phyloP scores from a whole-genome alignment of 2,113 vertebrate genomes.

The Limanda limanda region DNA sequence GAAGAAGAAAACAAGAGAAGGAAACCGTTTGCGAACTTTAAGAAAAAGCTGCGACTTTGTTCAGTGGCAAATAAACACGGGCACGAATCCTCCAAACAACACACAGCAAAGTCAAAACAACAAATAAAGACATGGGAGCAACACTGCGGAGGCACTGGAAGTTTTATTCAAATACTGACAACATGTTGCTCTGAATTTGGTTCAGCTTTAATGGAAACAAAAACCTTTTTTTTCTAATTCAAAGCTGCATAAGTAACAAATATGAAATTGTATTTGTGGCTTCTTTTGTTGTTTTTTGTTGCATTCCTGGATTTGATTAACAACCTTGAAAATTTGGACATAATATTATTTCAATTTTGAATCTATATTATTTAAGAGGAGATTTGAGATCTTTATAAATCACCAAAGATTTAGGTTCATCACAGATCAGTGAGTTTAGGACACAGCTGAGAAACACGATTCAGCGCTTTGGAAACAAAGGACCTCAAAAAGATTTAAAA shows the following conservation, averaged over 20 bases:
- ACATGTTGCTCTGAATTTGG: background rate
- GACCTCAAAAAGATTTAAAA: conserved; percentile 19
- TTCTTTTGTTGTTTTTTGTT: background rate
- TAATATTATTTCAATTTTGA: no score
- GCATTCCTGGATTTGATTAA: background rate
- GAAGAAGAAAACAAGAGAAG: background rate
- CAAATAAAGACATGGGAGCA: background rate
- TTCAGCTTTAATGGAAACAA: no score
- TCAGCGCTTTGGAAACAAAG: conserved; percentile 58
- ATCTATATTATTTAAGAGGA: no score
- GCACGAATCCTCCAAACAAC: background rate
- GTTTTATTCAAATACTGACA: background rate
- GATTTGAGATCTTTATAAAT: background rate
- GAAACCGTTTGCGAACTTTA: background rate
- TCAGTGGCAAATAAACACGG: no score
- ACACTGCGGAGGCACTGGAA: conserved; percentile 40
- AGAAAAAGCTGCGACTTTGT: background rate
- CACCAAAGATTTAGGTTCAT: background rate
- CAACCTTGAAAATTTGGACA: background rate
- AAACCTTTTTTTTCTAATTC: no score
- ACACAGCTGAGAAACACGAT: background rate
- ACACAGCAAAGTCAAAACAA: conserved; percentile 10
- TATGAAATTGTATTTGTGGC: background rate
- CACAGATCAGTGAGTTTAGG: background rate
- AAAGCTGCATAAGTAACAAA: background rate